phyloP scores from a whole-genome alignment of 2,888 invertebrate genomes.

The Pristionchus japonicus region DNA sequence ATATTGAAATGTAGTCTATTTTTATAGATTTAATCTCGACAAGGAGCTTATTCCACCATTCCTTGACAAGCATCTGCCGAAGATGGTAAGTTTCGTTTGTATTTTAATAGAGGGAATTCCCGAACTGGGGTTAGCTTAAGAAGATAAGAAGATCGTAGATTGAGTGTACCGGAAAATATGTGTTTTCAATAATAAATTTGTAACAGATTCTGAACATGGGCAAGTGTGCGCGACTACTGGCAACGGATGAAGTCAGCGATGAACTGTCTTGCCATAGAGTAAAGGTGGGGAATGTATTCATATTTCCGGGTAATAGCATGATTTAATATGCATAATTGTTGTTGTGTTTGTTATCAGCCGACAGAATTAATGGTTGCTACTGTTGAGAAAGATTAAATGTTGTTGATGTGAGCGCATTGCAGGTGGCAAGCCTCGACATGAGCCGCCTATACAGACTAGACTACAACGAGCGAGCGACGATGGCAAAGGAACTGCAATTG shows the following conservation, averaged over 20 bases:
- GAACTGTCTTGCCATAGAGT: not conserved
- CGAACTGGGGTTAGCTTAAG: too few relatives aligned
- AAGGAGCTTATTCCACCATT: not conserved
- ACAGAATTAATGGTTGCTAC: not conserved
- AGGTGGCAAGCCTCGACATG: conserved; percentile 24
- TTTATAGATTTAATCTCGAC: conserved; percentile 34
- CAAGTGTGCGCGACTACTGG: conserved; percentile 45
- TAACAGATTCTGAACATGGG: conserved; percentile 41
- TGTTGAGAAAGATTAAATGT: too few relatives aligned
- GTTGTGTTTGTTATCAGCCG: not conserved
- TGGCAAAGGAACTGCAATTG: not conserved
- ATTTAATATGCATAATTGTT: not conserved
- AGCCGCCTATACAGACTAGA: not conserved
- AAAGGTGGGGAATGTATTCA: not conserved
- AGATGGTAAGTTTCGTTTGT: not conserved
- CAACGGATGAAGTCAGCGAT: not conserved
- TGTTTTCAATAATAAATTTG: too few relatives aligned
- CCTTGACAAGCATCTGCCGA: conserved; percentile 7
- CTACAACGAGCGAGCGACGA: not conserved
- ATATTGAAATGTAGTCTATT: not conserved
- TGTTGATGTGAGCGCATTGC: too few relatives aligned
- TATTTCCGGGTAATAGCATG: not conserved
- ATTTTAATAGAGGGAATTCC: too few relatives aligned
- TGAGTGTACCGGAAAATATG: too few relatives aligned
- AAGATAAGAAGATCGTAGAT: too few relatives aligned